Evolutionary conservation across 1,140 invertebrate genomes (phyloP), one percentile per base, ranked within the genome.

Genomic region (Ectropis grisescens): DNA sequence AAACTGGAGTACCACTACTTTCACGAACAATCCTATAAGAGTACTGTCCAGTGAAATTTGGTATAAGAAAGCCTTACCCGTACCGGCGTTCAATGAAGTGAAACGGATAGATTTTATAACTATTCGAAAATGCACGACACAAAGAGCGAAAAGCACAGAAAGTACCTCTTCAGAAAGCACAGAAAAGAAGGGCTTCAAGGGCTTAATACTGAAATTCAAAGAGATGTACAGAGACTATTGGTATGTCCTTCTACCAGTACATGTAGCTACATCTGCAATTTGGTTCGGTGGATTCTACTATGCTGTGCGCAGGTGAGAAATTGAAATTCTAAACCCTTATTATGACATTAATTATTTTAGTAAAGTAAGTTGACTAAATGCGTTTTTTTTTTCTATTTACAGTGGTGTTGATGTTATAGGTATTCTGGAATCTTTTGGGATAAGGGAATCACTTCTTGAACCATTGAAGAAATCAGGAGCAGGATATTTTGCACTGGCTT

Each of bases 171-270:
- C 43, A 30, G 53, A 58, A 27, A 29, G 3, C 3, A 8, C 3
- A 29, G 32, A 87, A 88, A 54, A 56, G 13, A 89, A 91, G 52
- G 47, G 84, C 13, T n/a, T n/a, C n/a, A n/a, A n/a, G n/a, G 83
- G 88, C 2, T 52, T 96, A 7, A 91, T 94, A 62, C 87, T 93
- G 58, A 89, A 87, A 57, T 96, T 98, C 75, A 98, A 97, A 75
- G 84, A 91, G 59, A 92, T 97, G 88, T 93, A 93, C 58, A 92
- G 91, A 74, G 90, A 97, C 65, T 97, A 98, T 81, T 98, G 96
- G 92, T 96, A 97, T 81, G 90, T 98, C 37, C 66, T 97, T 19
- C 82, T 98, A 36, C 94, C 93, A 15, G 94, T 98, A 1, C 96
- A 98, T 81, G 53, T 93, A 34, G 84, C 90, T 3, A 97, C 95